A percentile compares a stretch with the other conserved stretches of the same genome.
phyloP scores from a whole-genome alignment of 2,113 vertebrate species.

The Scolopax mira region DNA sequence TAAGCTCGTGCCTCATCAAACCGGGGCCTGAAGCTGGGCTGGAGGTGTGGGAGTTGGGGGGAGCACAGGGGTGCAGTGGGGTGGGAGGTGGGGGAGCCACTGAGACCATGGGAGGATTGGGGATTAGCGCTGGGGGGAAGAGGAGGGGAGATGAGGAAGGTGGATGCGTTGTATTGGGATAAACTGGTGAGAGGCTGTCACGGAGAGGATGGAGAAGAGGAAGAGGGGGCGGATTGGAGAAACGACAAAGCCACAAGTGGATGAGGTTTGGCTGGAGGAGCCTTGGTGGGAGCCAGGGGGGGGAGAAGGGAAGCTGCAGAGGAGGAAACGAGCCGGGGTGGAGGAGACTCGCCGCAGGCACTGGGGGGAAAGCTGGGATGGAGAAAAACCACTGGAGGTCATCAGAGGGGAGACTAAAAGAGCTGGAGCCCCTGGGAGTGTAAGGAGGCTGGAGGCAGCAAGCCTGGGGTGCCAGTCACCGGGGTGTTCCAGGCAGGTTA shows the following conservation, averaged over 20 bases:
- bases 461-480: accelerated
- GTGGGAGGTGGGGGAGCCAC: accelerated
- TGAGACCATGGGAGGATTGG: accelerated
- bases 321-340: accelerated
- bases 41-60: neutral
- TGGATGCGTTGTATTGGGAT: neutral
- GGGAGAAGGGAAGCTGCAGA: neutral
- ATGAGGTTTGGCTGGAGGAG: neutral
- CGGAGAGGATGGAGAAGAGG: neutral
- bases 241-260: accelerated
- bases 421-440: accelerated
- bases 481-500: accelerated
- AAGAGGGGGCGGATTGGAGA: neutral
- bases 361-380: neutral
- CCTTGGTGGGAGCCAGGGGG: neutral
- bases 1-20: neutral
- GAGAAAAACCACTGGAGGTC: neutral
- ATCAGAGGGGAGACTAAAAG: neutral
- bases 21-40: neutral
- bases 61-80: accelerated
- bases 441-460: accelerated
- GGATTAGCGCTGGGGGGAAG: accelerated
- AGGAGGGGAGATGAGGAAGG: neutral
- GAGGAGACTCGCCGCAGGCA: accelerated
- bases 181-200: accelerated